Percentiles rank a stretch among this genome's conserved stretches.
Evolutionary conservation across 2,888 invertebrate species (phyloP).

Genomic region (Oegoconia quadripuncta): DNA sequence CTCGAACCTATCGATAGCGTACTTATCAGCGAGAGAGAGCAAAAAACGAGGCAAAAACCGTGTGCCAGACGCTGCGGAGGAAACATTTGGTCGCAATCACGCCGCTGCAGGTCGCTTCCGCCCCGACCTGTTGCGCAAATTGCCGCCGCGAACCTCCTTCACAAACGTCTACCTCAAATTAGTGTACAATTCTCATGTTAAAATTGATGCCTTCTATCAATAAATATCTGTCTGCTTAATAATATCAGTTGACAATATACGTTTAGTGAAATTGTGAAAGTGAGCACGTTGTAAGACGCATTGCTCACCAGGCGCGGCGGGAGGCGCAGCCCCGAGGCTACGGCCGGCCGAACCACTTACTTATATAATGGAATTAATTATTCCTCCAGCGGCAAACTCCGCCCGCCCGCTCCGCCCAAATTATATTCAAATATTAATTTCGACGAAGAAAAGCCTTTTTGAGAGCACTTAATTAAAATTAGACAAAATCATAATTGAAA

Average conservation of each 20-base stretch:
- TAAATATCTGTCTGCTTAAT: background rate
- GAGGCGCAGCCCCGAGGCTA: background rate
- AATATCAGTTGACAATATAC: background rate
- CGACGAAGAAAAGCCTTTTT: conserved; percentile 76
- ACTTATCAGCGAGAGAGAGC: conserved; percentile 64
- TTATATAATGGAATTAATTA: conserved; percentile 76
- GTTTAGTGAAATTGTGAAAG: background rate
- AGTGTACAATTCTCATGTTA: background rate
- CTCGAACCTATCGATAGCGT: conserved; percentile 73
- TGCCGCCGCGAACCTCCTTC: conserved; percentile 38
- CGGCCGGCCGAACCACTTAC: conserved; percentile 65
- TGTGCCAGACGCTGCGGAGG: conserved; percentile 64
- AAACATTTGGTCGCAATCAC: conserved; percentile 78
- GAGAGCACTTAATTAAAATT: conserved; percentile 79
- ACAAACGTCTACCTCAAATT: conserved; percentile 1
- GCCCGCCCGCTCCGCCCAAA: conserved; percentile 75
- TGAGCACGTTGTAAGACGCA: conserved; percentile 21
- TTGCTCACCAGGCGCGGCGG: conserved; percentile 9
- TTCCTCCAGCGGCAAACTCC: conserved; percentile 76
- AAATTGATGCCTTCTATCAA: background rate
- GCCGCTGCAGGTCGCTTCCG: conserved; percentile 76
- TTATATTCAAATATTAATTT: conserved; percentile 80
- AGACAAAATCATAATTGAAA: conserved; percentile 80
- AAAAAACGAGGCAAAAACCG: conserved; percentile 70
- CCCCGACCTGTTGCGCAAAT: conserved; percentile 79